Conservation (phyloP, 2,888 invertebrate genomes). For the Zaprionus obscuricornis region DNA sequence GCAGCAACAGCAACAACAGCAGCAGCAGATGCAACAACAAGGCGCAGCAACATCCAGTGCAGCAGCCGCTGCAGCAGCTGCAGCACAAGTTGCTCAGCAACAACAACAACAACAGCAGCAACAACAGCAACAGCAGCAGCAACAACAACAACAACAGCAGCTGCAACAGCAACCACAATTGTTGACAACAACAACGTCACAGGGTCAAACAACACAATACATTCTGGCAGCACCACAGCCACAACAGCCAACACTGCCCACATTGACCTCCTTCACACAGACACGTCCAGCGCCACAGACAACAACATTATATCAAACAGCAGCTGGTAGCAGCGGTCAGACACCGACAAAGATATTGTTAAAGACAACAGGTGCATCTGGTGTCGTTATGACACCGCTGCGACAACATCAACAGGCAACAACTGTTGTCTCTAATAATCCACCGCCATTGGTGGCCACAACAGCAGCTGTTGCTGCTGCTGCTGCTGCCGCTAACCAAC, state of each 20-base stretch:
- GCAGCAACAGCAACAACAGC: conserved; percentile 54
- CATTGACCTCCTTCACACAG: conserved; percentile 81
- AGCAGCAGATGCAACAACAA: conserved; percentile 53
- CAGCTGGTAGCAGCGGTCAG: conserved; percentile 67
- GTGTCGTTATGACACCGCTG: conserved; percentile 80
- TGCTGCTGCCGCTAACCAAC: conserved; percentile 56
- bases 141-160: conserved; percentile 42
- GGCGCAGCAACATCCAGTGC: conserved; percentile 41
- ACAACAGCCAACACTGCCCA: conserved; percentile 75
- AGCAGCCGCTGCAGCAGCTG: conserved; percentile 45
- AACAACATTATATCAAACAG: conserved; percentile 79
- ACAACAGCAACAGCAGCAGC: conserved; percentile 33
- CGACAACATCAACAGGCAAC: conserved; percentile 67
- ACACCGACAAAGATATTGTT: conserved; percentile 82
- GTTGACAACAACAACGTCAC: conserved; percentile 26
- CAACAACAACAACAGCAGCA: conserved; percentile 41
- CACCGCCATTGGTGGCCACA: conserved; percentile 82
- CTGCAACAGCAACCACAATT: conserved; percentile 62
- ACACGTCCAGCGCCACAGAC: conserved; percentile 74
- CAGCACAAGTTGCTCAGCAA: conserved; percentile 49
- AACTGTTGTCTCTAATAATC: conserved; percentile 75
- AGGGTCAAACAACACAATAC: conserved; percentile 73
- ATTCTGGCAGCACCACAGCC: conserved; percentile 79
- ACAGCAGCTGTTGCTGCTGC: conserved; percentile 59
- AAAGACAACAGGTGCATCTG: conserved; percentile 82